These are phyloP conservation scores for Dryoscopus gambensis DNA, from an alignment of 2,113 vertebrate genomes.

Conservation along the genomic window DNA sequence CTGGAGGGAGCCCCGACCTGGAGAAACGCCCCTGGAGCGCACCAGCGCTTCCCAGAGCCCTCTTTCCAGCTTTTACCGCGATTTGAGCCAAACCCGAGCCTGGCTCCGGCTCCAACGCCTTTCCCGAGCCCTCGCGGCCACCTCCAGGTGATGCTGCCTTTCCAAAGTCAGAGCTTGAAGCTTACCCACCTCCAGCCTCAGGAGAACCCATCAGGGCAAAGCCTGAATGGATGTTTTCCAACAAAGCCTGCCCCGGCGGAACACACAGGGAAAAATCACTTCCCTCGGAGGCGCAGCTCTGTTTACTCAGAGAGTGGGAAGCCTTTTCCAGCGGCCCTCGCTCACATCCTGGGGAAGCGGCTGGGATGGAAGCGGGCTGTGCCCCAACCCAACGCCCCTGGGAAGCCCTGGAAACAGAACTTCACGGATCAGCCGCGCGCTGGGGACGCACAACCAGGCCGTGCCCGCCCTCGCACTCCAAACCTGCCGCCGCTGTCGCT, in stretches of 20 bases:
- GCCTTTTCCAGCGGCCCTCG: neutral
- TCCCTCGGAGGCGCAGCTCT: neutral
- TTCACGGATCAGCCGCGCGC: fast-evolving
- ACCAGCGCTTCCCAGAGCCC: neutral
- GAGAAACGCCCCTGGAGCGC: neutral
- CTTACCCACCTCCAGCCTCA: neutral
- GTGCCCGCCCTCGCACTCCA: neutral
- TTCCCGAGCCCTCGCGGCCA: neutral
- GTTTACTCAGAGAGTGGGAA: conserved; percentile 3
- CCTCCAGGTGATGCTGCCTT: fast-evolving
- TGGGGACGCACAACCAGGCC: neutral
- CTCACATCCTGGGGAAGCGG: conserved; percentile 28
- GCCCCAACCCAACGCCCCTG: neutral
- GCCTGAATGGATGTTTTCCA: neutral
- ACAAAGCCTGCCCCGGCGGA: neutral
- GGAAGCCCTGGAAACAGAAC: neutral
- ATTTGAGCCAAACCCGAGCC: neutral
- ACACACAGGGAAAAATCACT: neutral
- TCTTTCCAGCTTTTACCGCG: neutral
- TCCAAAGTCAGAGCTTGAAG: neutral
- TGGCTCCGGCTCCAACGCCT: neutral
- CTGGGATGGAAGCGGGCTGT: neutral
- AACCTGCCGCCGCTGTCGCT: neutral
- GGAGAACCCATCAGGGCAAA: neutral
- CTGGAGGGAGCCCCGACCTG: neutral